A percentile compares a stretch with the other conserved stretches of the same genome.
Conservation (phyloP, 2,797 vertebrate species). For the Carduelis carduelis region DNA sequence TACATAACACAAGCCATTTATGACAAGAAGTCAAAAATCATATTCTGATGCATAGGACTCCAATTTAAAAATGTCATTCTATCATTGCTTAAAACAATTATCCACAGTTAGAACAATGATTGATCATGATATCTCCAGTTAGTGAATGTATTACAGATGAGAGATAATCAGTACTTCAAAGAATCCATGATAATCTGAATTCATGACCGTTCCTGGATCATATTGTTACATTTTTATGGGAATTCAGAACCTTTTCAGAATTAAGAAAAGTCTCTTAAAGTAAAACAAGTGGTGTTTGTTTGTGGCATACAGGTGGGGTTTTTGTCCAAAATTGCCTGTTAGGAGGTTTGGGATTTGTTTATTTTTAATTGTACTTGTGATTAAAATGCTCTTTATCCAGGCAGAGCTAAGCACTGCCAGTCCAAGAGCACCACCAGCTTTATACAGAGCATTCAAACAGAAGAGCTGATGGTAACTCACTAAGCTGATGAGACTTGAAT, state of each 20-base stretch:
- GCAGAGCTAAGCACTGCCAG: neutral
- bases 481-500: neutral
- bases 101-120: neutral
- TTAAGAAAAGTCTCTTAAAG: neutral
- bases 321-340: neutral
- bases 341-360: neutral
- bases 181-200: neutral
- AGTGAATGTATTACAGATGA: neutral
- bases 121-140: neutral
- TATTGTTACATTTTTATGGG: neutral
- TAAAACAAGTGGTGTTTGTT: neutral
- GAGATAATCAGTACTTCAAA: neutral
- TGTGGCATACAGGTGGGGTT: rapidly evolving
- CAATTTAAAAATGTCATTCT: neutral
- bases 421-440: rapidly evolving
- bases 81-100: neutral
- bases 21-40: neutral
- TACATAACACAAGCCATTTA: neutral
- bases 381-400: neutral
- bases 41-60: neutral
- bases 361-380: neutral
- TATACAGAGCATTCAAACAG: rapidly evolving
- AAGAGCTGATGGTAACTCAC: neutral
- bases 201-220: neutral
- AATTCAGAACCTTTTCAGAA: neutral